Evolutionary conservation across 2,113 vertebrate genomes (phyloP), one percentile per base, ranked within the genome.

Genomic region (Glaucidium brasilianum): DNA sequence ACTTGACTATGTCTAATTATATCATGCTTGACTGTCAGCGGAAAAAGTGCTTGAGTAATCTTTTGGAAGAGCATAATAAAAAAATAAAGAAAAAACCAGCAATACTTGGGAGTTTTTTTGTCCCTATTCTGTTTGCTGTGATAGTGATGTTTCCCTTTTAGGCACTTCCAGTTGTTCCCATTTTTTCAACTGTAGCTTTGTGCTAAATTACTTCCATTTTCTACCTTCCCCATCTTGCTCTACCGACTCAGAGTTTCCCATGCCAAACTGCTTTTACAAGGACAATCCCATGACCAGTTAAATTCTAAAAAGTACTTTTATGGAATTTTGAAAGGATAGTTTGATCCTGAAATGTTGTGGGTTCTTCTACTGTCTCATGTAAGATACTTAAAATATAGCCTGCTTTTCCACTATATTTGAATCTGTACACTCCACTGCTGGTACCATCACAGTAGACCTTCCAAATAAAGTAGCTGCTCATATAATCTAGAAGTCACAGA

Each of bases 11-110:
- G 66, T 92, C 92, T 97, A 96, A 95, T 95, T 95, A 78, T 87
- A 66, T 79, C 11, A 1, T 66, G 45, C 75, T 76, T 92, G 74
- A 72, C 62, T 91, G 91, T 94, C 94, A 94, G 95, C 12, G 7
- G 89, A 95, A 94, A 94, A 96, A 92, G n/a, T 92, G 69, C 91
- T 89, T 92, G 76, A 73, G 77, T 97, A 78, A 85, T 91, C 83
- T 91, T 89, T 94, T 95, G n/a, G 45, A 78, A 75, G 20, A 67
- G 22, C 34, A 49, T 66, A 85, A 72, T 89, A 62, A 92, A 90
- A 80, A 79, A 67, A 5, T 25, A 49, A 91, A 67, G 13, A 23
- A 34, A 89, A 89, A 84, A 43, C 0, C 16, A 85, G 43, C 63
- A 80, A 12, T 81, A 69, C 11, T 53, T 10, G 39, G 18, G 45